Conservation (phyloP, 2,888 invertebrate species). For the Thalpophila matura region DNA sequence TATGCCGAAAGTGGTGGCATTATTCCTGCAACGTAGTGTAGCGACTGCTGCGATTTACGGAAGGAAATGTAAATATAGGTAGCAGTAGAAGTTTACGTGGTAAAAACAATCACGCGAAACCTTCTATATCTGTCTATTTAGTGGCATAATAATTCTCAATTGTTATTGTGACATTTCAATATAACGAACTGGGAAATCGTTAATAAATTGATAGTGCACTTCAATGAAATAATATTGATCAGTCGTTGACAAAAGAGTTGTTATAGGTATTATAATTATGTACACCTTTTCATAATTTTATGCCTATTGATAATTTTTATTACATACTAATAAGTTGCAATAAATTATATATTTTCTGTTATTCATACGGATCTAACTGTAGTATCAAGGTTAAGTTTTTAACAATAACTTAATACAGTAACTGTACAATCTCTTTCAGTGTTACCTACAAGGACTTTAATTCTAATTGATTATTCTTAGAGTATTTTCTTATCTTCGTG, state of each 20-base stretch:
- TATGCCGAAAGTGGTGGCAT: too few relatives aligned
- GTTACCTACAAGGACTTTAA: conserved; percentile 24
- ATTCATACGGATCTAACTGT: conserved; percentile 26
- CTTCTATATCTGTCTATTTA: background rate
- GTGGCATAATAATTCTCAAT: conserved; percentile 8
- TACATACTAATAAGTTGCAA: background rate
- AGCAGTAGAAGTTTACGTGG: too few relatives aligned
- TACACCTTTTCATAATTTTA: too few relatives aligned
- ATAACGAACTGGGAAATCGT: conserved; percentile 25
- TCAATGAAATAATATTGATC: conserved; percentile 18
- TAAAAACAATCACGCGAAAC: too few relatives aligned
- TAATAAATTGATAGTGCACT: conserved; percentile 31
- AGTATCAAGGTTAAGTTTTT: conserved; percentile 25
- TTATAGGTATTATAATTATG: too few relatives aligned
- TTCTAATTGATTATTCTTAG: too few relatives aligned
- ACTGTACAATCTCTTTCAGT: conserved; percentile 33
- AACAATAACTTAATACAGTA: conserved; percentile 8
- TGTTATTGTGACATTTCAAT: conserved; percentile 29
- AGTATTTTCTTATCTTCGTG: too few relatives aligned
- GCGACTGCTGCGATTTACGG: too few relatives aligned
- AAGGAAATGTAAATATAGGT: too few relatives aligned
- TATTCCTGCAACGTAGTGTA: too few relatives aligned
- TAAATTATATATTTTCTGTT: conserved; percentile 16
- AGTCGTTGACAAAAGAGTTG: background rate
- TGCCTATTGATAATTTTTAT: background rate